A percentile compares a stretch with the other conserved stretches of the same genome.
Evolutionary conservation across 2,888 invertebrate species (phyloP).

Genomic region (Suillia variegata): DNA sequence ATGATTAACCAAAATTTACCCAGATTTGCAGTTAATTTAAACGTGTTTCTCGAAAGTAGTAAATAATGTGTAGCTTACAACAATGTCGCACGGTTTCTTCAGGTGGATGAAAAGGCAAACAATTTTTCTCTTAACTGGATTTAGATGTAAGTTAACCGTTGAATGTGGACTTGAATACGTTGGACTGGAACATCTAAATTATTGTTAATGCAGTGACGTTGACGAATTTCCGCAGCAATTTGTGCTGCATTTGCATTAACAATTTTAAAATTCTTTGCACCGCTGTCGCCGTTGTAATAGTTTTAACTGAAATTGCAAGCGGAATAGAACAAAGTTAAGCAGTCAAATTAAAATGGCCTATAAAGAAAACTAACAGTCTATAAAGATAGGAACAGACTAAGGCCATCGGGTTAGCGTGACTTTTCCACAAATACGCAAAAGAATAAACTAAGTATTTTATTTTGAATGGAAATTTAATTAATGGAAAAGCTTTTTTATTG

Average conservation of each 20-base stretch:
- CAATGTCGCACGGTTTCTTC: background rate
- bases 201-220: conserved; percentile 48
- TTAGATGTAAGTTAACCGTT: background rate
- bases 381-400: too few species aligned
- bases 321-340: too few species aligned
- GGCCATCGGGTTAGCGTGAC: too few species aligned
- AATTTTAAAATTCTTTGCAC: conserved; percentile 58
- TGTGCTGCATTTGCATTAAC: conserved; percentile 59
- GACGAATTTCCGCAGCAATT: conserved; percentile 57
- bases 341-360: too few species aligned
- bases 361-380: too few species aligned
- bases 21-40: conserved; percentile 50
- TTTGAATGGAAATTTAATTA: background rate
- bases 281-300: conserved; percentile 59
- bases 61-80: background rate
- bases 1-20: conserved; percentile 56
- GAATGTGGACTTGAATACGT: background rate
- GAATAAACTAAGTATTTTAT: too few species aligned
- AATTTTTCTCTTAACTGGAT: background rate
- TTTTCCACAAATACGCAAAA: too few species aligned
- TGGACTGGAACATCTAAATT: conserved; percentile 37
- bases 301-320: conserved; percentile 35
- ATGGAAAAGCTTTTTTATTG: too few species aligned
- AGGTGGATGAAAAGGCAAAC: background rate
- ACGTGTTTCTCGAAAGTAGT: conserved; percentile 10